Evolutionary conservation across 2,797 vertebrate species (phyloP).

Genomic region (Sparidentex hasta): DNA sequence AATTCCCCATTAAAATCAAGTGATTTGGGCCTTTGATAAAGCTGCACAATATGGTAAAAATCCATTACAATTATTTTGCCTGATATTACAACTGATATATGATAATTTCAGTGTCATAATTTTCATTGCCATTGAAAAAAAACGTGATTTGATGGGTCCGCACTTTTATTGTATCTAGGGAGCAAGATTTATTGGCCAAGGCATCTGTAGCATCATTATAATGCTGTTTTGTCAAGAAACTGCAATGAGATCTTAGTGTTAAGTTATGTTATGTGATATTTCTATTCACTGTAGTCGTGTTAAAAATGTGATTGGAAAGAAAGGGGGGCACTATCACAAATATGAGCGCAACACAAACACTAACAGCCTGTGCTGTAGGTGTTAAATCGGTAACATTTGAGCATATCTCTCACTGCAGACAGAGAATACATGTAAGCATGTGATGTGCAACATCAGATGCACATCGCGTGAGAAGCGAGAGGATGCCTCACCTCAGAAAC

Average conservation of each 20-base stretch:
- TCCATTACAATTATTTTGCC: too few relatives aligned
- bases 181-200: too few relatives aligned
- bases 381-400: constrained; percentile 32
- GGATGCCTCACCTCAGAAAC: constrained; percentile 83
- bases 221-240: too few relatives aligned
- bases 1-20: constrained; percentile 7
- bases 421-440: constrained; percentile 67
- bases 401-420: constrained; percentile 53
- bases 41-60: too few relatives aligned
- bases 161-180: too few relatives aligned
- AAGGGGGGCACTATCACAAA: not conserved
- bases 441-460: constrained; percentile 82
- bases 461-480: constrained; percentile 82
- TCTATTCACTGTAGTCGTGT: not conserved
- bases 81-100: too few relatives aligned
- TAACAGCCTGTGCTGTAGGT: constrained; percentile 7
- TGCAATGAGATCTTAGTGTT: too few relatives aligned
- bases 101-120: too few relatives aligned
- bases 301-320: not conserved
- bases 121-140: too few relatives aligned
- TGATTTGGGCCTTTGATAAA: constrained; percentile 9
- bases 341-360: constrained; percentile 9
- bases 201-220: too few relatives aligned
- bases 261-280: too few relatives aligned
- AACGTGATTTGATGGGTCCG: too few relatives aligned